Evolutionary conservation across 2,888 invertebrate species (phyloP), one percentile per base, ranked within the genome.

Genomic region (Thyatira batis): DNA sequence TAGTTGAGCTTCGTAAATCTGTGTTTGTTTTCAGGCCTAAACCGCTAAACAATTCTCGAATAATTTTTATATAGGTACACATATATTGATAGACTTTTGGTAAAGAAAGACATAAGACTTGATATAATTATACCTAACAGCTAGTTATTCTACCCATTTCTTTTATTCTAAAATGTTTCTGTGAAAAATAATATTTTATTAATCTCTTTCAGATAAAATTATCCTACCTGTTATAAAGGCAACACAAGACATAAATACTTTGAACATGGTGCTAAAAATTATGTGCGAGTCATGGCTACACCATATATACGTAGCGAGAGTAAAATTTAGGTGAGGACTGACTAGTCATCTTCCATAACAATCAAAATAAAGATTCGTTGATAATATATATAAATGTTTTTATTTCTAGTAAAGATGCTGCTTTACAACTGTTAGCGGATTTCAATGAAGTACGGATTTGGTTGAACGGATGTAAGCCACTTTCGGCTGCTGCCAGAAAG

Each of bases 261-360:
- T 95, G 23, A 96, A 96, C 71, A 95, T 96, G 93, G 94, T 96
- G 51, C 87, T 97, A 28, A 94, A 95, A 76, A 94, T 97, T 27
- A 95, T 97, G 91, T 96, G 97, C 74, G 97, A 97, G 80, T 95
- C 97, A 0, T 97, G 97, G 97, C 88, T 97, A 51, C 96, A 97
- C 80, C 96, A 96, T 70, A 97, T 97, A 64, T 97, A 96, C 78
- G 94, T 94, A 48, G 95, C 96, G 63, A 95, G 95, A 81, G 95
- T 97, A 21, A 96, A 96, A 78, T 97, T 97, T 84, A 96, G 96
- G 92, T 92, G 72, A 78, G 81, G 4, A 6, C n/a, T 8, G n/a
- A 45, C 44, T 6, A n/a, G n/a, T 8, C 17, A 39, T 45, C 23
- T 45, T 45, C 11, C n/a, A n/a, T n/a, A n/a, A n/a, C 11, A 2